Conservation (phyloP, 2,888 invertebrate species). For the Drosophila aldrichi region DNA sequence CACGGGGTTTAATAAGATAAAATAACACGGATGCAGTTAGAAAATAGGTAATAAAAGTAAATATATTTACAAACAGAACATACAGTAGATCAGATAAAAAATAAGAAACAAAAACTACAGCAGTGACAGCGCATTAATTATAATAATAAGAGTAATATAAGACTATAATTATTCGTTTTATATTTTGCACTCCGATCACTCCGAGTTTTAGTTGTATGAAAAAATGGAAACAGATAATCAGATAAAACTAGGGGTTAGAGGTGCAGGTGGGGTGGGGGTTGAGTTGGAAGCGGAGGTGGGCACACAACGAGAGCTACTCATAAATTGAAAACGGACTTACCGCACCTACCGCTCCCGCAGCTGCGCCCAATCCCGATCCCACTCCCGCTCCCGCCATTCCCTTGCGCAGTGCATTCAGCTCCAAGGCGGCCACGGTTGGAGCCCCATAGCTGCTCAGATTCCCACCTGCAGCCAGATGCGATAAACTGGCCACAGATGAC, state of each 20-base stretch:
- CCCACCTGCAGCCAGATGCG: slow-evolving; percentile 69
- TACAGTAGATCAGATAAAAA: slow-evolving; percentile 7
- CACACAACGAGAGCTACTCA: slow-evolving; percentile 67
- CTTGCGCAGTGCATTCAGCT: slow-evolving; percentile 77
- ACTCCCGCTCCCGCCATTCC: slow-evolving; percentile 69
- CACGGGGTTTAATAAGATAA: slow-evolving; percentile 25
- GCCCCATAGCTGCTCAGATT: slow-evolving; percentile 51
- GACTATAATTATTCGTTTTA: slow-evolving; percentile 25
- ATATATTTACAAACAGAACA: slow-evolving; percentile 57
- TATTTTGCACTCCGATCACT: slow-evolving; percentile 18
- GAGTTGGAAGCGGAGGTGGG: slow-evolving; percentile 47
- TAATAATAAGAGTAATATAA: slow-evolving; percentile 23
- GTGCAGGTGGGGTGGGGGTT: slow-evolving; percentile 55
- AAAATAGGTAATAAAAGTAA: slow-evolving; percentile 31
- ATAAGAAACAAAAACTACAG: slow-evolving; percentile 26
- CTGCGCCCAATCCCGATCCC: slow-evolving; percentile 54
- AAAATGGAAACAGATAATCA: slow-evolving; percentile 31
- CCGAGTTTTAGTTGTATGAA: slow-evolving; percentile 20
- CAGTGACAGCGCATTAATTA: slow-evolving; percentile 20
- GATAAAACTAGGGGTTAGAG: slow-evolving; percentile 70
- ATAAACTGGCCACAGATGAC: slow-evolving; percentile 67
- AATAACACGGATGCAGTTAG: slow-evolving; percentile 56
- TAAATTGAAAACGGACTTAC: slow-evolving; percentile 83
- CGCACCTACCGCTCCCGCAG: slow-evolving; percentile 79
- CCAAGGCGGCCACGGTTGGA: slow-evolving; percentile 56